Conservation (phyloP, 2,113 vertebrate species). For the Jacana jacana region DNA sequence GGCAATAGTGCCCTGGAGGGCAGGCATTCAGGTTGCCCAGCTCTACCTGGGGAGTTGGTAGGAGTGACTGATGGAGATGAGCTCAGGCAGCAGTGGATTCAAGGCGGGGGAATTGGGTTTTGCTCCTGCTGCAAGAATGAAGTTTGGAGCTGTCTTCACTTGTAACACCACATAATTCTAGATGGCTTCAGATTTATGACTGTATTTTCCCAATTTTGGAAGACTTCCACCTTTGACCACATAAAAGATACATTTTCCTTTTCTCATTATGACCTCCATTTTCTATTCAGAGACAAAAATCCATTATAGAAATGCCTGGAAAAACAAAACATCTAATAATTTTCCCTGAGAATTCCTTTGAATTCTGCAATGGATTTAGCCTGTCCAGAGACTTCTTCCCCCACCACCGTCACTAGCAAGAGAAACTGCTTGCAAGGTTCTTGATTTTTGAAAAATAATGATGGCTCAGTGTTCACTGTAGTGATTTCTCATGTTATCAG, state of each 20-base stretch:
- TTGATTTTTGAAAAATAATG: neutral
- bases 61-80: fast-evolving
- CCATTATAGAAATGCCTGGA: constrained; percentile 4
- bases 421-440: neutral
- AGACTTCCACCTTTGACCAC: constrained; percentile 43
- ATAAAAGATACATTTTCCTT: constrained; percentile 40
- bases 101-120: neutral
- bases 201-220: constrained; percentile 34
- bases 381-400: neutral
- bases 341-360: neutral
- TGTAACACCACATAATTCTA: constrained; percentile 57
- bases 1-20: neutral
- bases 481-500: neutral
- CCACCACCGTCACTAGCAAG: neutral
- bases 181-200: constrained; percentile 53
- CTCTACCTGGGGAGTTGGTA: neutral
- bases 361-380: neutral
- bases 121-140: neutral
- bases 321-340: neutral
- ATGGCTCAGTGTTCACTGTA: neutral
- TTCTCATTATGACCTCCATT: constrained; percentile 39
- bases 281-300: constrained; percentile 47
- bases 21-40: neutral
- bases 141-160: constrained; percentile 50
- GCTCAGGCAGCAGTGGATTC: neutral